Evolutionary conservation across 2,113 vertebrate species (phyloP).

Genomic region (Dromaius novaehollandiae): DNA sequence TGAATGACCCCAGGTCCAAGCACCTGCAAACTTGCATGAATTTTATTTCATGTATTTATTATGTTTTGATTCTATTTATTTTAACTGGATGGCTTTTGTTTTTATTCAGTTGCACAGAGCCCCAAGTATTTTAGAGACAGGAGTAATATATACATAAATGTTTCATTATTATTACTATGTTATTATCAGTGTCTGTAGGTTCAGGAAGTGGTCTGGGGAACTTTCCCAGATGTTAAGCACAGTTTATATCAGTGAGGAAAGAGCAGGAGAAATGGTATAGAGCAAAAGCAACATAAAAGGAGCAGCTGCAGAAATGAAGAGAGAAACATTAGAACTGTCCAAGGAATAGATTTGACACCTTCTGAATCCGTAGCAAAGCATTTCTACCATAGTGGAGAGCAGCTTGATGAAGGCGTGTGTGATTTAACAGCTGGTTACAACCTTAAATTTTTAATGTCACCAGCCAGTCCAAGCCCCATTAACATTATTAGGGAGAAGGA

Average conservation of each 20-base stretch:
- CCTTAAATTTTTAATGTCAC: neutral
- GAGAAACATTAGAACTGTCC: neutral
- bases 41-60: slow-evolving; percentile 33
- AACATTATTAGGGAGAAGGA: neutral
- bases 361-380: neutral
- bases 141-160: neutral
- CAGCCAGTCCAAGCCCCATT: neutral
- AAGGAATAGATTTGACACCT: neutral
- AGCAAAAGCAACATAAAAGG: neutral
- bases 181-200: neutral
- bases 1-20: neutral
- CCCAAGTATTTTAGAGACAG: neutral
- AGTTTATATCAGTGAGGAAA: neutral
- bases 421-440: neutral
- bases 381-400: neutral
- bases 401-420: neutral
- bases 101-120: neutral
- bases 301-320: neutral
- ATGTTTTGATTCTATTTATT: neutral
- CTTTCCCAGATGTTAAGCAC: slow-evolving; percentile 25
- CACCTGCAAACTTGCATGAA: slow-evolving; percentile 41
- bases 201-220: slow-evolving; percentile 1
- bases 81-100: slow-evolving; percentile 24
- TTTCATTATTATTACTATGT: slow-evolving; percentile 36
- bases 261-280: neutral